Conservation (phyloP, 1,140 invertebrate species). For the Coboldia fuscipes region DNA sequence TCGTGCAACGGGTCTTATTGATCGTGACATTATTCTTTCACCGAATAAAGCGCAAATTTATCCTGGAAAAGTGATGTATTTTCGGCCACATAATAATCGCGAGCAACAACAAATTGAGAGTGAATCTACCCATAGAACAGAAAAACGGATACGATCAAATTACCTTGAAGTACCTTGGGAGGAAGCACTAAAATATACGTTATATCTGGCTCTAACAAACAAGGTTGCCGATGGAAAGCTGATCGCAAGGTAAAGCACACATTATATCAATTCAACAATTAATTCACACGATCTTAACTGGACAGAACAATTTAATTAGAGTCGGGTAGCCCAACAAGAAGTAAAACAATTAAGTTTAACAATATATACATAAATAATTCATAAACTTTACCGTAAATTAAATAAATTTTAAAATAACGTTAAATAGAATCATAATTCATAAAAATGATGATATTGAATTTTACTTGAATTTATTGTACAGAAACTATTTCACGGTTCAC, state of each 20-base stretch:
- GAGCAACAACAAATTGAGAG: not conserved
- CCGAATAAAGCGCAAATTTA: constrained; percentile 11
- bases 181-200: constrained; percentile 30
- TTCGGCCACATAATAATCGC: constrained; percentile 5
- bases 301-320: too few species aligned
- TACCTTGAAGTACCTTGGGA: constrained; percentile 23
- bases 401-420: too few species aligned
- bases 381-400: too few species aligned
- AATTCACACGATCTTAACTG: too few species aligned
- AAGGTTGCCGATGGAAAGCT: not conserved
- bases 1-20: constrained; percentile 5
- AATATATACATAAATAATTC: too few species aligned
- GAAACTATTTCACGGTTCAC: too few species aligned
- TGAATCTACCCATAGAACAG: not conserved
- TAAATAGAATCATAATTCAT: too few species aligned
- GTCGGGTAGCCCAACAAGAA: too few species aligned
- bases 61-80: constrained; percentile 14
- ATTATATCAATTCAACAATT: too few species aligned
- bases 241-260: constrained; percentile 1
- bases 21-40: constrained; percentile 15
- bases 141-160: not conserved
- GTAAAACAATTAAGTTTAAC: too few species aligned
- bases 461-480: too few species aligned
- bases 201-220: constrained; percentile 26
- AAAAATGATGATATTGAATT: too few species aligned